Percentiles rank a stretch among this genome's conserved stretches.
Evolutionary conservation across 2,113 vertebrate species (phyloP).

Genomic region (Xiphias gladius): DNA sequence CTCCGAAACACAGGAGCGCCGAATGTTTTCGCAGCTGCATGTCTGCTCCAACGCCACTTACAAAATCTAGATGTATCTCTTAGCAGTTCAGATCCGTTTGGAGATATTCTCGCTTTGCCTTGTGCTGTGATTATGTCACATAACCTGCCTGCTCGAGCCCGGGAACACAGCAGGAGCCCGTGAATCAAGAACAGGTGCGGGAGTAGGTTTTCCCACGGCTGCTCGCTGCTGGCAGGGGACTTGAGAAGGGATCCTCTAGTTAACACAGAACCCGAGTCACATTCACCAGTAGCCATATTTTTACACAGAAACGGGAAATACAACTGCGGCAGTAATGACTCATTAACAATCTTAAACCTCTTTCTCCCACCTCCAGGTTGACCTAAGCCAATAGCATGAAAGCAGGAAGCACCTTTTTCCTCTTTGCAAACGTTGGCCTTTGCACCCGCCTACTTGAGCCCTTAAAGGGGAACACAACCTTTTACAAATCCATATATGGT

Average conservation of each 20-base stretch:
- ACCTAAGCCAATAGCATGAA: background rate
- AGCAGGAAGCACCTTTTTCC: slow-evolving; percentile 1
- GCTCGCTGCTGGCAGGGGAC: background rate
- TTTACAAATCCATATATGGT: slow-evolving; percentile 14
- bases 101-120: background rate
- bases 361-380: too few relatives aligned
- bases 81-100: background rate
- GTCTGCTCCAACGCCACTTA: background rate
- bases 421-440: background rate
- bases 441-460: background rate
- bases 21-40: background rate
- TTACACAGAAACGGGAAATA: background rate
- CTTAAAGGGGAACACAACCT: background rate
- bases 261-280: background rate
- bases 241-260: too few relatives aligned
- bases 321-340: background rate
- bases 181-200: background rate
- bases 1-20: background rate
- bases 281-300: background rate
- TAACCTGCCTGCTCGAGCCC: slow-evolving; percentile 9
- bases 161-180: background rate
- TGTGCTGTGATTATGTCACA: background rate
- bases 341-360: background rate
- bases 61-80: background rate
- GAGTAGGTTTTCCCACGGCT: background rate